Conservation (phyloP, 1,140 invertebrate species). For the Drosophila neocordata region DNA sequence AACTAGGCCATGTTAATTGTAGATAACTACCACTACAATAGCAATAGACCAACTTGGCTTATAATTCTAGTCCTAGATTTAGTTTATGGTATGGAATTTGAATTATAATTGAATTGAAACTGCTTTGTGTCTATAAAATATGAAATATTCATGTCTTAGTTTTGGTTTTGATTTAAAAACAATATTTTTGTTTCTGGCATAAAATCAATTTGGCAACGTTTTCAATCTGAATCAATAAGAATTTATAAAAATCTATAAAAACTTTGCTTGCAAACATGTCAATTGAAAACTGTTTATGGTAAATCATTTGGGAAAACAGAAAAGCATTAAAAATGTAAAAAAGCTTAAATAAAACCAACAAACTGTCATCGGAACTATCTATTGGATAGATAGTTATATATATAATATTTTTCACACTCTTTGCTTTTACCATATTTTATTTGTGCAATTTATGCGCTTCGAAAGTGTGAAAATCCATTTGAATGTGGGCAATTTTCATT, state of each 20-base stretch:
- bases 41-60: too few species aligned
- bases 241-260: not conserved
- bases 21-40: too few species aligned
- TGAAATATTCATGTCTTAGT: too few species aligned
- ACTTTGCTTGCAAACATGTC: not conserved
- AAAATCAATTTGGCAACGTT: too few species aligned
- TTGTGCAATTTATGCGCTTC: conserved; percentile 41
- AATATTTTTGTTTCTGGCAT: too few species aligned
- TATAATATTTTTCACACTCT: conserved; percentile 32
- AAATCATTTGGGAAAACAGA: not conserved
- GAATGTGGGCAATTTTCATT: conserved; percentile 25
- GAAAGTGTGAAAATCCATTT: conserved; percentile 60
- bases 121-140: too few species aligned
- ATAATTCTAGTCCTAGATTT: too few species aligned
- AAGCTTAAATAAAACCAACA: not conserved
- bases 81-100: too few species aligned
- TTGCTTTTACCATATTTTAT: conserved; percentile 30
- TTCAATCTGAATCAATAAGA: not conserved
- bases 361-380: not conserved
- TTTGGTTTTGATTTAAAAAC: too few species aligned
- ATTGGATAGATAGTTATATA: not conserved
- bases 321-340: not conserved
- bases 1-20: too few species aligned
- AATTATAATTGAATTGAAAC: too few species aligned
- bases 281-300: not conserved